Evolutionary conservation across 1,140 invertebrate genomes (phyloP), one percentile per base, ranked within the genome.

Genomic region (Aphaenogaster ashmeadi): DNA sequence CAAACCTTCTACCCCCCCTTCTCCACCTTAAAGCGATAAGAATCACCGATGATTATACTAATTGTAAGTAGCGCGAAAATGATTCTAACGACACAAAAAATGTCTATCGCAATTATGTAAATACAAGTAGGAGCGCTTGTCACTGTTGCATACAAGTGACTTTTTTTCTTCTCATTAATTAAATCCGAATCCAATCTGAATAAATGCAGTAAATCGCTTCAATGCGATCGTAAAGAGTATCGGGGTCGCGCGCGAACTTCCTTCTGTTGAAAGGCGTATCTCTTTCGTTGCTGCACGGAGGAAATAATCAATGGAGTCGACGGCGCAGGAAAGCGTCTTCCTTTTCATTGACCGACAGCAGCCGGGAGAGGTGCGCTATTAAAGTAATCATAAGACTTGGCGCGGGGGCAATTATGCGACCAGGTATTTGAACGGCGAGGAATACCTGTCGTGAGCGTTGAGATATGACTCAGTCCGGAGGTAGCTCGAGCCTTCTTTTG

Each of bases 371-470:
- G 15, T 50, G 60, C 41, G 54, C 80, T 50, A 74, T 83, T 83
- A 72, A 58, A 58, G 80, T 83, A 74, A 81, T 81, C 62, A 62
- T 75, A 66, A 78, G 83, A 88, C 54, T 41, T n/a, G 64, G 44
- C 33, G 62, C 67, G 52, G 52, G 67, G 52, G 67, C 77, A 81
- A 54, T 50, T 33, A 78, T 38, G 38, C 72, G 74, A 79, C 13
- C 67, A 38, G 84, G 41, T 58, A 74, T 80, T 80, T 74, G 44
- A 66, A 58, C 56, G 21, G 27, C 58, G 41, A 50, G 54, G 64
- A 47, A 2, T 88, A 88, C 75, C 87, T 88, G 77, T 54, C 77
- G 33, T 36, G 8, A 56, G 52, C 44, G 33, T 0, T 86, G 74
- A 77, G 64, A 36, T 58, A 86, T 58, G 64, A 88, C 60, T 86